Base-by-base conservation (phyloP, 2,113 vertebrate species). In the Athene noctua region DNA sequence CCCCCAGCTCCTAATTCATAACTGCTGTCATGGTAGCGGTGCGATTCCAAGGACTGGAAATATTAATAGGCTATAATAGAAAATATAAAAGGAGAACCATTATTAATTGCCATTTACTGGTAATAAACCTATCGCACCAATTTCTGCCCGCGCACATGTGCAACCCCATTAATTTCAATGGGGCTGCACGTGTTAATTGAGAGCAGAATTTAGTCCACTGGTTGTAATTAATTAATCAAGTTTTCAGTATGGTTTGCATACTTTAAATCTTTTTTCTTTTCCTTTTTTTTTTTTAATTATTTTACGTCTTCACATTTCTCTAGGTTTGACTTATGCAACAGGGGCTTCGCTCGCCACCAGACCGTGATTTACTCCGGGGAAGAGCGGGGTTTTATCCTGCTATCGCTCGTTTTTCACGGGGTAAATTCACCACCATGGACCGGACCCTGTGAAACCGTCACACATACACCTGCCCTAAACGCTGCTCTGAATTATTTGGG, bases 1-100 rank as follows among this genome's bases (percentile, higher is more conserved):
- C 95, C 96, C 94, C 93, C 90, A 62, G 94, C 93, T 98, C 93
- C 81, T 95, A 97, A 98, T 73, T 97, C 96, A 96, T 77, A 93
- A 87, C 68, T 27, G 88, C 93, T 92, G 84, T 90, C 70, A n/a
- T 38, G 90, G 96, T 30, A 73, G 67, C 7, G 11, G 91, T 61
- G 62, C 36, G 61, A 87, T 75, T 90, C 78, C 85, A 87, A 95
- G 75, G 89, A 25, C 63, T 21, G 54, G 80, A 80, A 92, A 94
- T 96, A 93, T 84, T 75, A 82, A 75, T 65, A 61, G 65, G 67
- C 80, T 88, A 58, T 87, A 89, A 95, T 13, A 68, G 75, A 71
- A 92, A 72, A 92, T 57, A 92, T 67, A 88, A 95, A 94, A 94
- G 90, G 70, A 42, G 87, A 85, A 19, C 74, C 6, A 11, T 95